Evolutionary conservation across 2,888 invertebrate genomes (phyloP).

Genomic region (Lymantria dispar): DNA sequence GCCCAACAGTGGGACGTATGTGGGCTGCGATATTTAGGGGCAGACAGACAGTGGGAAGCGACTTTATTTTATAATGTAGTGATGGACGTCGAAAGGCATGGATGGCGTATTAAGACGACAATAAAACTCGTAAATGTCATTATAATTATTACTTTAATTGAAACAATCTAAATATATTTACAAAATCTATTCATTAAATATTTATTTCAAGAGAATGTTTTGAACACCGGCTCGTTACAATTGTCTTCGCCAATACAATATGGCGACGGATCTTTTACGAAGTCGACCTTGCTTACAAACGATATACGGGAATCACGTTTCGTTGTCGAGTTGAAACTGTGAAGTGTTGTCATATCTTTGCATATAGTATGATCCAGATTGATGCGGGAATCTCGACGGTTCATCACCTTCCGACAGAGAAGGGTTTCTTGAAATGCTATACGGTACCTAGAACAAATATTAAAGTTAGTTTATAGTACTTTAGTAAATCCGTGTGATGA

Average conservation of each 20-base stretch:
- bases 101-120: too few species aligned
- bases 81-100: too few species aligned
- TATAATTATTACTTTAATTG: not conserved
- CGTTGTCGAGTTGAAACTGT: slow-evolving; percentile 39
- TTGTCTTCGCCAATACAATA: slow-evolving; percentile 43
- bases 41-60: too few species aligned
- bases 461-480: not conserved
- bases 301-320: slow-evolving; percentile 55
- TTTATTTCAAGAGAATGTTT: slow-evolving; percentile 30
- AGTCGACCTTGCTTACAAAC: slow-evolving; percentile 60
- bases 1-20: too few species aligned
- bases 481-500: too few species aligned
- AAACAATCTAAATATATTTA: not conserved
- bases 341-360: slow-evolving; percentile 70
- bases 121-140: not conserved
- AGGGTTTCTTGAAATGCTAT: slow-evolving; percentile 89
- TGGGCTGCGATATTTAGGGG: too few species aligned
- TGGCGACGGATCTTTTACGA: slow-evolving; percentile 58
- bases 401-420: slow-evolving; percentile 75
- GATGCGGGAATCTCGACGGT: slow-evolving; percentile 66
- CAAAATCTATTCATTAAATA: not conserved
- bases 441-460: slow-evolving; percentile 86
- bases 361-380: slow-evolving; percentile 74
- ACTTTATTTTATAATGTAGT: too few species aligned
- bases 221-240: slow-evolving; percentile 34